Evolutionary conservation across 1,140 invertebrate genomes (phyloP), one percentile per base, ranked within the genome.

Genomic region (Camponotus vicinus): DNA sequence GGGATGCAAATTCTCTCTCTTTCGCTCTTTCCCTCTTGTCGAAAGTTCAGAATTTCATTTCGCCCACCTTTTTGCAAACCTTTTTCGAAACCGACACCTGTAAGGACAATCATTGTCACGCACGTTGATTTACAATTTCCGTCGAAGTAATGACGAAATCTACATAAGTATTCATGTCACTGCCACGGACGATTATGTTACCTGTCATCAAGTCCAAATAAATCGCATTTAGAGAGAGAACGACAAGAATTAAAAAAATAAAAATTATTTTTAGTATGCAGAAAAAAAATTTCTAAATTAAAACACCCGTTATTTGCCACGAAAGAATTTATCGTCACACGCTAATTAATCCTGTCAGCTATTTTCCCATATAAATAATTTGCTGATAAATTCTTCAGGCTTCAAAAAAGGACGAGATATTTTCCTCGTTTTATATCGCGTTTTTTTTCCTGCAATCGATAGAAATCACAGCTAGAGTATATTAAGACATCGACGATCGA

Each of bases 1-100:
- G 71, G 34, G 37, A 27, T 32, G 13, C 13, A 49, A 59, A 7
- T 34, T 34, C 21, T n/a, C 37, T 42, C 13, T 27, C n/a, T 52
- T n/a, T 27, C 27, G 27, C 27, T 27, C 27, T 63, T 18, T 49
- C n/a, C 27, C 59, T 64, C n/a, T 11, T 49, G 42, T 34, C 8
- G 40, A 73, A 5, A 73, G 9, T 71, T 73, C 18, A 61, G 18
- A 83, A 49, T 59, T 21, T 63, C 57, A 75, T 75, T 64, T 63
- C 15, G 57, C 11, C 37, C 6, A 45, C 57, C 6, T 18, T 59
- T 8, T 18, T 15, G 64, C 42, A 15, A 80, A 9, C 32, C 13
- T 63, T 63, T 49, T 40, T 21, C 45, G 9, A 49, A 73, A 42
- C 8, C 34, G 9, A 52, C 18, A 49, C 27, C 21, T n/a, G 57